Base-by-base conservation (phyloP, 2,888 invertebrate species). In the Oligia fasciuncula region DNA sequence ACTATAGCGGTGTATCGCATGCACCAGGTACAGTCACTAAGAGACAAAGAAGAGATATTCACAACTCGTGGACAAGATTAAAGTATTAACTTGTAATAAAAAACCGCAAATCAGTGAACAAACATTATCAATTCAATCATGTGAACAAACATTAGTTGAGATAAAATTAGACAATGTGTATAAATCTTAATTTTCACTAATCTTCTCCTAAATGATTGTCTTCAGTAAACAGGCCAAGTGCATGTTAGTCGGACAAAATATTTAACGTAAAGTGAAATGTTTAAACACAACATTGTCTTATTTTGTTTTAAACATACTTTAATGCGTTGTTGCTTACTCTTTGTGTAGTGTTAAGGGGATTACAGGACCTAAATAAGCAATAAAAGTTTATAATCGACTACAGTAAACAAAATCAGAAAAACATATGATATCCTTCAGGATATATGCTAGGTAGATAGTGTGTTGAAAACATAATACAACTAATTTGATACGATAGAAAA, bases 151-250 rank as follows among this genome's bases (percentile, higher is more conserved):
- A 73, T 73, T 29, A 60, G 0, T 63, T 49, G 5, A 11, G 5
- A 63, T 46, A 46, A 60, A 65, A 65, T 62, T 69, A 23, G 14
- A 72, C 67, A 67, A 29, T 13, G 14, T 51, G 23, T 35, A 23
- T 73, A 69, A 82, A 82, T 83, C 62, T 70, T 67, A 71, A 84
- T 60, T 83, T 78, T 74, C 70, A n/a, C n/a, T 86, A 83, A 84
- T 86, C 86, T 69, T 71, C 76, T 54, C 3, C 13, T 65, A 82
- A 66, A 86, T 86, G 3, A 85, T 66, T 76, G 63, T 83, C 57
- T 72, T 66, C 14, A 62, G 9, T 14, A 77, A 73, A 77, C 70
- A 73, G 68, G 77, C 62, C 77, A 83, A 76, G 75, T 43, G 71
- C 70, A n/a, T 77, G 57, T 73, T 57, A 83, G 70, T 83, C 23